Conservation (phyloP, 53 echinoderm and acorn worm genomes). For the Mesocentrotus franciscanus region DNA sequence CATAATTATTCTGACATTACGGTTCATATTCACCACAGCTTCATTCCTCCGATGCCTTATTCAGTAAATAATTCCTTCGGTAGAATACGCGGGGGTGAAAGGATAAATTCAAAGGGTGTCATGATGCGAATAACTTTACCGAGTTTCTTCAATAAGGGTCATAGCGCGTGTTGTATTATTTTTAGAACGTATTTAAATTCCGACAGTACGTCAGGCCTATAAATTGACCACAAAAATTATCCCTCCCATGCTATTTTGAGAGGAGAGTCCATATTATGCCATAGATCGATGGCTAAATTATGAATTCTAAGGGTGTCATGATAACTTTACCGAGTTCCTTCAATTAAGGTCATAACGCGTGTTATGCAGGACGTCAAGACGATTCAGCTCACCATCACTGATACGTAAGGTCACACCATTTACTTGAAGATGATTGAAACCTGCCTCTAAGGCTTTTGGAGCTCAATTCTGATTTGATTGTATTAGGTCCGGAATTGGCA, state of each 20-base stretch:
- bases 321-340: conserved; percentile 7
- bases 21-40: not conserved
- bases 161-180: too few relatives aligned
- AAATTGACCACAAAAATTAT: too few relatives aligned
- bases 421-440: conserved; percentile 9
- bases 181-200: too few relatives aligned
- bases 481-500: conserved; percentile 27
- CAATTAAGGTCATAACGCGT: not conserved
- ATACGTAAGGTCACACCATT: not conserved
- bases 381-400: not conserved
- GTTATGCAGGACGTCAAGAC: not conserved
- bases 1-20: not conserved
- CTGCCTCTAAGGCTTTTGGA: not conserved
- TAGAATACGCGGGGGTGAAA: too few relatives aligned
- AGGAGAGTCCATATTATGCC: too few relatives aligned
- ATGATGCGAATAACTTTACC: too few relatives aligned
- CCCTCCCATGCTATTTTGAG: too few relatives aligned
- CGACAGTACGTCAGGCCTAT: too few relatives aligned
- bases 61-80: too few relatives aligned
- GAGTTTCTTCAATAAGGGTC: too few relatives aligned
- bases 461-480: conserved; percentile 44
- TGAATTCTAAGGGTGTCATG: not conserved
- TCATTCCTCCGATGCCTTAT: not conserved
- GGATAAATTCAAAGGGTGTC: too few relatives aligned
- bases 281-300: too few relatives aligned